These are phyloP conservation scores for Phenganax stokvisi DNA, from an alignment of 92 coral and sea anemone genomes.

Conservation along the genomic window DNA sequence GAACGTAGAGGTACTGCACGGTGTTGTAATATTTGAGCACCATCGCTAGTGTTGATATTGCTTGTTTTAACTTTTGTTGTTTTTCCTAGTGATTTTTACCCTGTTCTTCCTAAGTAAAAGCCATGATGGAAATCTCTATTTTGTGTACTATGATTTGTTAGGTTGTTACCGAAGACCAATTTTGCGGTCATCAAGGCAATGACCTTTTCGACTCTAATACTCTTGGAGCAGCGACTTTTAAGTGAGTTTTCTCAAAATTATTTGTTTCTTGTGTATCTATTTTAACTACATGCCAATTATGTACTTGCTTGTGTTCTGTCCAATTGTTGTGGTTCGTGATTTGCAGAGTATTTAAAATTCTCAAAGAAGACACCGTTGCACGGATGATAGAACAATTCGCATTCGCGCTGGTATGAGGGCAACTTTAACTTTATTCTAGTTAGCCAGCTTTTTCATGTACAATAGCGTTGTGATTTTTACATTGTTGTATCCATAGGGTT, in stretches of 20 bases:
- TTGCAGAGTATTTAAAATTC: constrained; percentile 73
- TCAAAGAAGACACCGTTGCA: constrained; percentile 69
- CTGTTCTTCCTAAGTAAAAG: not conserved
- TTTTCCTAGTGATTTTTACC: no score
- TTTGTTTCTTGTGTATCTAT: no score
- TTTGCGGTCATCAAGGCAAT: constrained; percentile 96
- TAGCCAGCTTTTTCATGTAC: not conserved
- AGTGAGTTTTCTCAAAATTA: no score
- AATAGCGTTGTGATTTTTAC: not conserved
- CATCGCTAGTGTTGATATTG: not conserved
- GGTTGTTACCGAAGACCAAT: constrained; percentile 92
- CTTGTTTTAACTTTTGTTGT: not conserved
- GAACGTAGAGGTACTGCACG: constrained; percentile 72
- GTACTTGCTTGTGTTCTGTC: not conserved
- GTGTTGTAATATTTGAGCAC: not conserved
- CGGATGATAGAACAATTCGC: constrained; percentile 81
- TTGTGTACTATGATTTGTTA: constrained; percentile 4
- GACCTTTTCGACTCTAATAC: constrained; percentile 83
- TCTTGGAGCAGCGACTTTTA: constrained; percentile 50
- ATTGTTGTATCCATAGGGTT: constrained; percentile 55
- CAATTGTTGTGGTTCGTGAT: not conserved
- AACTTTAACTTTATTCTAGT: not conserved
- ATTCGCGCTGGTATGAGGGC: constrained; percentile 71
- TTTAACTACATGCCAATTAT: not conserved
- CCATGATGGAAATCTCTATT: not conserved